Evolutionary conservation across 2,113 vertebrate species (phyloP).

Genomic region (Pangasianodon gigas): DNA sequence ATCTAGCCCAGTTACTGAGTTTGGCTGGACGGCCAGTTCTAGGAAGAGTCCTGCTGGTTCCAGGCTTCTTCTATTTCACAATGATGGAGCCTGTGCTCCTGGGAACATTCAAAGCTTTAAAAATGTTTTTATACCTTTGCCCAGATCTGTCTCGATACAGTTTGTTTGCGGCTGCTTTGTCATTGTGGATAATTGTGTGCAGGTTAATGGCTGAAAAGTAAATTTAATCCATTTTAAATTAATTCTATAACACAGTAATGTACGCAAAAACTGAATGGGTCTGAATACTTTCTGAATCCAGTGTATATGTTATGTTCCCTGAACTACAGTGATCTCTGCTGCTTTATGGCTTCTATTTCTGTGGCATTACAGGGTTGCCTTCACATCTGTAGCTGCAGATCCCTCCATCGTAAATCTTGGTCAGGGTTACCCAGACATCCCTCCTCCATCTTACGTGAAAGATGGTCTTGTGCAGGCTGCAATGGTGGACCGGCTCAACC

Average conservation of each 20-base stretch:
- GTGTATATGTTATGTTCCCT: neutral
- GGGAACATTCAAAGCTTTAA: neutral
- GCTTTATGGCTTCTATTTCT: neutral
- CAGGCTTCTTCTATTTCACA: neutral
- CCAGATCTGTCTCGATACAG: neutral
- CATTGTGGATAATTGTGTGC: neutral
- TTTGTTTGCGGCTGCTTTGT: neutral
- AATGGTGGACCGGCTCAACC: conserved; percentile 82
- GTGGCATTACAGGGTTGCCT: conserved; percentile 79
- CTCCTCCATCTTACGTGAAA: conserved; percentile 85
- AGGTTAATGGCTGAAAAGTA: neutral
- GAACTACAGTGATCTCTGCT: neutral
- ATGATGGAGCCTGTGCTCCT: neutral
- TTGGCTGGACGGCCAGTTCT: neutral
- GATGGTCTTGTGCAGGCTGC: conserved; percentile 82
- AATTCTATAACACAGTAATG: neutral
- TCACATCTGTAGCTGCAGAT: conserved; percentile 87
- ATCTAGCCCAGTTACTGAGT: neutral
- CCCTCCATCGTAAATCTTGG: conserved; percentile 90
- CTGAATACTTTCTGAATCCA: neutral
- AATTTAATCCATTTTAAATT: neutral
- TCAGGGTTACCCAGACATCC: conserved; percentile 88
- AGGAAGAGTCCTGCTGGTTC: neutral
- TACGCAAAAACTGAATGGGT: neutral
- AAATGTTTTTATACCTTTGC: neutral